Base-by-base conservation (phyloP, 2,113 vertebrate species). In the Phalacrocorax carbo region DNA sequence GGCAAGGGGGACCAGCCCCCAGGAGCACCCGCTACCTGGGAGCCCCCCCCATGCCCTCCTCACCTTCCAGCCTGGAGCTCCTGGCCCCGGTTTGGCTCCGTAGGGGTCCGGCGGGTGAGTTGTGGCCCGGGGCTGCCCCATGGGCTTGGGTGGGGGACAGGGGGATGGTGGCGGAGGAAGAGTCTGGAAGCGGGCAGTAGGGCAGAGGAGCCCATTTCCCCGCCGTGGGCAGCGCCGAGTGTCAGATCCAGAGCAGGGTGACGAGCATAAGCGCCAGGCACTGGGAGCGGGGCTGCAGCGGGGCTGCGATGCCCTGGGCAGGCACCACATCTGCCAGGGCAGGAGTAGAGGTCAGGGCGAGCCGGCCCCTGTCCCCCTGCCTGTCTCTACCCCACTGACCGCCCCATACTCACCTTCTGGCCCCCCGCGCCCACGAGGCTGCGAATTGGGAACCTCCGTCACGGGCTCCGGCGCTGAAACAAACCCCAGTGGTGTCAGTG, bases 391-490 rank as follows among this genome's bases (percentile, higher is more conserved):
- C n/a, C 60, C 23, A 36, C 36, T 42, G 3, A 30, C 13, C 8
- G 1, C 36, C 23, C 16, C 2, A 1, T 17, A 90, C 96, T 90
- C 64, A 95, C 96, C 92, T 42, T 88, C 94, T 0, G 90, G 64
- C 3, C 64, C 46, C 13, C 93, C 95, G 5, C 78, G 92, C 58
- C 94, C 95, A 0, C n/a, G 96, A 5, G 97, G 96, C 77, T 97
- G 97, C 1, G 95, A 97, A 23, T 96, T 96, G 20, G 96, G 97
- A 19, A 92, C 89, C 34, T 97, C 96, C 0, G 96, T 96, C 62
- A 34, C 62, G 2, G 93, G 81, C 71, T 97, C 91, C 3, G 85
- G 42, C 0, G 96, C 97, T 97, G 72, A 51, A 94, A 95, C 3
- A 58, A 81, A 22, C 7, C 40, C 57, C 80, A 0, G 10, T 0